phyloP scores from a whole-genome alignment of 2,113 vertebrate species.

The Condylura cristata region DNA sequence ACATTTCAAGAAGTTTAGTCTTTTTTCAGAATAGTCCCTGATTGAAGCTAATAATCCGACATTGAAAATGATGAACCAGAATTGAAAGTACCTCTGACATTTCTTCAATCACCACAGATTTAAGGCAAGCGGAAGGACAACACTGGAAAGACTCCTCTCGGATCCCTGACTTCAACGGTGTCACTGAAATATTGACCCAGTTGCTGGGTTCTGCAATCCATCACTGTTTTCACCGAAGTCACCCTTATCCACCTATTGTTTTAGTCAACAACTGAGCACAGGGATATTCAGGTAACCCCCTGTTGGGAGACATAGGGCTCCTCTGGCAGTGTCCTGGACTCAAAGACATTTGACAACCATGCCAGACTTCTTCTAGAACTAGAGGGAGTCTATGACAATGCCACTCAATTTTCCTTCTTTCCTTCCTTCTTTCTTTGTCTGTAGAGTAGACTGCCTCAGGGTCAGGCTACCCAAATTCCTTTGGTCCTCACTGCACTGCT shows the following conservation, averaged over 20 bases:
- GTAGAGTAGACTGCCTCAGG: not conserved
- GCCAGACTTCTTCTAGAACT: not conserved
- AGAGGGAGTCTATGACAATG: not conserved
- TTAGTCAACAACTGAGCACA: not conserved
- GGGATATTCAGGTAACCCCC: not conserved
- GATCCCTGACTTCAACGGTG: not conserved
- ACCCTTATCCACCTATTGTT: not conserved
- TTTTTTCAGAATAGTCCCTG: not conserved
- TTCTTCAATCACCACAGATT: not conserved
- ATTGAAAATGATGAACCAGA: not conserved
- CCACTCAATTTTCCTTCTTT: not conserved
- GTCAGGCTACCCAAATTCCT: not conserved
- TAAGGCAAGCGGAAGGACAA: not conserved
- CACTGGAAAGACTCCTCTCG: not conserved
- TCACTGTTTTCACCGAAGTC: not conserved
- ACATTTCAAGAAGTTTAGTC: not conserved
- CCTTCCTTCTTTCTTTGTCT: not conserved
- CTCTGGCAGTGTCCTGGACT: not conserved
- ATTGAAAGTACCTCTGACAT: not conserved
- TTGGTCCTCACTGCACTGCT: not conserved
- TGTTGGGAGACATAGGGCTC: not conserved
- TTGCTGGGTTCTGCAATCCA: not conserved
- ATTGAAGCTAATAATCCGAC: not conserved
- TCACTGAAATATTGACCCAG: fast-evolving
- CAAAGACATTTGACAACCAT: not conserved